Conservation (phyloP, 2,888 invertebrate species). For the Apodemia hepburni region DNA sequence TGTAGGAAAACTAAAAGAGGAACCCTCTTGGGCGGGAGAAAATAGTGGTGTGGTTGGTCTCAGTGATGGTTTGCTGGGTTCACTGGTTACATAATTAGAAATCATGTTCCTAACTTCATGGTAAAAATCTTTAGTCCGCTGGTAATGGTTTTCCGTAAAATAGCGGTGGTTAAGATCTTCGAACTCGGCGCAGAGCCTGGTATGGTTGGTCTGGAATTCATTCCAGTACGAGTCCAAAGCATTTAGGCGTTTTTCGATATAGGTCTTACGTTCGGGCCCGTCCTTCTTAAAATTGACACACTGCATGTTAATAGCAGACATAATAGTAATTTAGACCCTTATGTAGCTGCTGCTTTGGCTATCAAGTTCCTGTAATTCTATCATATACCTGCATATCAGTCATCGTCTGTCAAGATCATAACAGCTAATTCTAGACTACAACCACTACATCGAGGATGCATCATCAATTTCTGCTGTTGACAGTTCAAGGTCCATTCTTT, state of each 20-base stretch:
- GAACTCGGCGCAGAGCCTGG: constrained; percentile 12
- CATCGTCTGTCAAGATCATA: too few relatives aligned
- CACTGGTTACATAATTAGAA: not conserved
- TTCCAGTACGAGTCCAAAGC: constrained; percentile 6
- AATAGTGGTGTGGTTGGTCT: constrained; percentile 12
- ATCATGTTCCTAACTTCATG: not conserved
- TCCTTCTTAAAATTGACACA: too few relatives aligned
- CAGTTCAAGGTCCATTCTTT: too few relatives aligned
- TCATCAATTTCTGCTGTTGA: too few relatives aligned
- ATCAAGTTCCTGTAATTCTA: too few relatives aligned
- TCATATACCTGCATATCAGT: too few relatives aligned
- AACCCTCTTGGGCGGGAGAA: constrained; percentile 9
- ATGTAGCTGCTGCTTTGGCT: too few relatives aligned
- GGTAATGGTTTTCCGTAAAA: constrained; percentile 14
- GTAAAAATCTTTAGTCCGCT: constrained; percentile 8
- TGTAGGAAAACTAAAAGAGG: not conserved
- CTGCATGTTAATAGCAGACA: too few relatives aligned
- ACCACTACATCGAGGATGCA: too few relatives aligned
- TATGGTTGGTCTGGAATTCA: constrained; percentile 14
- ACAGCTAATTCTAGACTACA: too few relatives aligned
- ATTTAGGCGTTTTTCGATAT: not conserved
- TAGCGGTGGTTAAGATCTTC: constrained; percentile 15
- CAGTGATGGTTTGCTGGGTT: constrained; percentile 11
- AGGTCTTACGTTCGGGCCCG: too few relatives aligned
- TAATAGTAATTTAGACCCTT: too few relatives aligned